Evolutionary conservation across 2,888 invertebrate genomes (phyloP), one percentile per base, ranked within the genome.

Genomic region (Liopterus haemorrhoidalis): DNA sequence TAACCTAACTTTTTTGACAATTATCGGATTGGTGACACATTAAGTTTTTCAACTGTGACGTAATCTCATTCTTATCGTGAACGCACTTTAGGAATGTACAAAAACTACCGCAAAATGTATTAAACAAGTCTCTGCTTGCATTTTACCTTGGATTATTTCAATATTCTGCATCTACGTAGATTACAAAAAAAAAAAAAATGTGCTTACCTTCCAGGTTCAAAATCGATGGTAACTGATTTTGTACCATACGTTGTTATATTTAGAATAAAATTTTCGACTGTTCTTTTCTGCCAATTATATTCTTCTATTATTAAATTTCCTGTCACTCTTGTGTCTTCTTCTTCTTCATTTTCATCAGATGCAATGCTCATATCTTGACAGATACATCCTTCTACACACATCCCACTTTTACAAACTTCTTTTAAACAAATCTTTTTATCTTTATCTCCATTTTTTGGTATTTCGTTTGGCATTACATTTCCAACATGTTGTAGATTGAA

Each of bases 221-320:
- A 33, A 15, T 61, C 49, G 3, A 63, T n/a, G n/a, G 61, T 38
- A 2, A 54, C 14, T 8, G 59, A 54, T 32, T 56, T 58, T 3
- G 51, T 53, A 5, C 64, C 65, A 11, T 51, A 55, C 0, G 64
- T 63, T 16, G 52, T 58, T 2, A 66, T 8, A 16, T 52, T 54
- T 3, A 53, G 42, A 2, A 50, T 38, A 3, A 52, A 42, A 3
- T 59, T 48, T 0, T 61, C 61, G 11, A 54, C 38, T 8, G 41
- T 27, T n/a, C 54, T 49, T 5, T 45, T 48, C 36, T 54, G 40
- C 66, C 67, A 67, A 28, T 53, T 35, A 41, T 59, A 66, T 14
- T 59, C 52, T 50, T 63, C 62, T 9, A 66, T 31, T 1, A 62
- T 49, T 18, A 61, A 16, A 30, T 60, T 46, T 0, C 59, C 49